phyloP scores from a whole-genome alignment of 2,888 invertebrate genomes.

The Tipula lateralis region DNA sequence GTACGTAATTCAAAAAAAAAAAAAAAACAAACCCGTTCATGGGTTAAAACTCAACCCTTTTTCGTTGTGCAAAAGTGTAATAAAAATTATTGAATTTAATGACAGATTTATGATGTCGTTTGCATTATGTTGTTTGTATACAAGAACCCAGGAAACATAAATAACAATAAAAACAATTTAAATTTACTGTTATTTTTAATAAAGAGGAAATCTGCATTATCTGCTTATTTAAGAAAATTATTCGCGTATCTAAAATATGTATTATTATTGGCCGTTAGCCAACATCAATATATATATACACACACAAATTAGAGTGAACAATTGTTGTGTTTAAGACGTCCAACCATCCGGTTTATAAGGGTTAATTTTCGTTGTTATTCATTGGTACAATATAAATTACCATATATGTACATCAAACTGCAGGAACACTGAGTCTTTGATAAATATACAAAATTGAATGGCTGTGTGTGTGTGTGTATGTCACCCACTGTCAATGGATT shows the following conservation, averaged over 20 bases:
- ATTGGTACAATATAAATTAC: background rate
- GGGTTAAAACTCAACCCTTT: background rate
- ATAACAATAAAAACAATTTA: background rate
- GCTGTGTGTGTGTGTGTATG: background rate
- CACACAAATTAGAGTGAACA: background rate
- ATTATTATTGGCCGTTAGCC: background rate
- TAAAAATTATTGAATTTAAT: constrained; percentile 6
- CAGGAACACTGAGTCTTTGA: background rate
- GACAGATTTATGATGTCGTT: constrained; percentile 19
- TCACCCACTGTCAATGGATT: constrained; percentile 19
- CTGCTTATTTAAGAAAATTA: background rate
- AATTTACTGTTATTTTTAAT: background rate
- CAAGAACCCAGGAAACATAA: constrained; percentile 13
- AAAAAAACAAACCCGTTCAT: background rate
- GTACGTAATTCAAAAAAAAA: background rate
- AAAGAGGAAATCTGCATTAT: constrained; percentile 15
- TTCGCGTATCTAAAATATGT: background rate
- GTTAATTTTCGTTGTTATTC: background rate
- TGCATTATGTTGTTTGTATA: background rate
- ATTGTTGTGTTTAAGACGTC: background rate
- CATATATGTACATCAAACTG: background rate
- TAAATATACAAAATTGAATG: background rate
- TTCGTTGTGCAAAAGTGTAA: background rate
- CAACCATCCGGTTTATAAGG: background rate
- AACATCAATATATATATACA: background rate